These are phyloP conservation scores for Micrasema longulum DNA, from an alignment of 1,140 invertebrate species.

Conservation along the genomic window DNA sequence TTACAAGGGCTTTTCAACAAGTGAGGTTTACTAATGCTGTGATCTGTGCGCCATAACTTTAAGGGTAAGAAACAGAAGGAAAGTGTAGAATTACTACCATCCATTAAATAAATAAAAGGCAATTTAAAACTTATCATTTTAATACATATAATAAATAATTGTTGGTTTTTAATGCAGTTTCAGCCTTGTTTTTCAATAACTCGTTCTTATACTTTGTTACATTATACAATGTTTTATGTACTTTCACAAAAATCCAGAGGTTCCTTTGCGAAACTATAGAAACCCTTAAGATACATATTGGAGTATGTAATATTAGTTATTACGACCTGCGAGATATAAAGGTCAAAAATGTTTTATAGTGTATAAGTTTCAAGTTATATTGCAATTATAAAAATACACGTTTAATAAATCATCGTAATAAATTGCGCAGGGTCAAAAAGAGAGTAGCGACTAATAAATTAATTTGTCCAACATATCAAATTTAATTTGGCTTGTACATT, in stretches of 20 bases:
- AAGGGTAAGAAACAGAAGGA: too few species aligned
- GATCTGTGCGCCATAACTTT: too few species aligned
- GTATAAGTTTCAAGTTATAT: conserved; percentile 23
- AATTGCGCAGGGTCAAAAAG: conserved; percentile 18
- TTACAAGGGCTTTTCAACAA: too few species aligned
- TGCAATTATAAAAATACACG: conserved; percentile 33
- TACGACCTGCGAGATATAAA: conserved; percentile 14
- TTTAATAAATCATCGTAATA: conserved; percentile 6
- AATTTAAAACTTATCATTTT: conserved; percentile 36
- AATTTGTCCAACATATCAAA: conserved; percentile 34
- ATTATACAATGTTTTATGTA: conserved; percentile 13
- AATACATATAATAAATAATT: conserved; percentile 37
- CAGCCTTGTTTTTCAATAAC: conserved; percentile 35
- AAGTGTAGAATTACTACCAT: too few species aligned
- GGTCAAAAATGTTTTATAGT: conserved; percentile 25
- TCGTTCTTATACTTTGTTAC: conserved; percentile 18
- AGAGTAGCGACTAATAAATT: conserved; percentile 28
- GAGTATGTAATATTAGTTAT: conserved; percentile 28
- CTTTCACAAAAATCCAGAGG: conserved; percentile 6
- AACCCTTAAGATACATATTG: conserved; percentile 26
- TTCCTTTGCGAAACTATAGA: conserved; percentile 21
- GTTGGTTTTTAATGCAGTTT: conserved; percentile 35
- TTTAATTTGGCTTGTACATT: conserved; percentile 36
- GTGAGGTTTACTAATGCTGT: too few species aligned
- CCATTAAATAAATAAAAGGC: conserved; percentile 12